Evolutionary conservation across 1,140 invertebrate genomes (phyloP).

Genomic region (Papilio xuthus): DNA sequence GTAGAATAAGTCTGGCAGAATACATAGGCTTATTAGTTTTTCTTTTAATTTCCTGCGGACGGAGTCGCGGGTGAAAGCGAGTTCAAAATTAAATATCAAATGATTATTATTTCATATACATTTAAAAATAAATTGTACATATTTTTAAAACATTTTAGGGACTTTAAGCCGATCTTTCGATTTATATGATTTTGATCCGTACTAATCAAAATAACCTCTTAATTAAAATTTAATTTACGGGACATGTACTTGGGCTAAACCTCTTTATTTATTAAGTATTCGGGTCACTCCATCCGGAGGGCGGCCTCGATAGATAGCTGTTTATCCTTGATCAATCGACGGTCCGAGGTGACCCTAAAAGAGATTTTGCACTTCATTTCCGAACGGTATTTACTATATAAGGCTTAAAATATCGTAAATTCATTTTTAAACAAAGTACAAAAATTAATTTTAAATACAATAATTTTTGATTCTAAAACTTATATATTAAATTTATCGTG

Average conservation of each 20-base stretch:
- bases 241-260: conserved; percentile 24
- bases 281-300: conserved; percentile 23
- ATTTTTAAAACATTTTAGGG: neutral
- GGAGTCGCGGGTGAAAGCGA: too few species aligned
- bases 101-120: too few species aligned
- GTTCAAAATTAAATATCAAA: neutral
- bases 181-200: neutral
- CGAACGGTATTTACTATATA: neutral
- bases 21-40: too few species aligned
- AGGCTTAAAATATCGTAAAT: neutral
- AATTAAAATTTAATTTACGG: conserved; percentile 17
- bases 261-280: conserved; percentile 26
- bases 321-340: conserved; percentile 24
- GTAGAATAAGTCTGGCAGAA: too few species aligned
- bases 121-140: neutral
- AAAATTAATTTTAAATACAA: too few species aligned
- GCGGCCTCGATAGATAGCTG: conserved; percentile 18
- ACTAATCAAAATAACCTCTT: conserved; percentile 6
- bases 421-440: neutral
- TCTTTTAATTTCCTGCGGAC: too few species aligned
- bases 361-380: conserved; percentile 24
- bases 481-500: too few species aligned
- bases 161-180: neutral
- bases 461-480: too few species aligned
- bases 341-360: conserved; percentile 9